Percentiles rank a stretch among this genome's conserved stretches.
Conservation (phyloP, 2,113 vertebrate species). For the Plotosus lineatus region DNA sequence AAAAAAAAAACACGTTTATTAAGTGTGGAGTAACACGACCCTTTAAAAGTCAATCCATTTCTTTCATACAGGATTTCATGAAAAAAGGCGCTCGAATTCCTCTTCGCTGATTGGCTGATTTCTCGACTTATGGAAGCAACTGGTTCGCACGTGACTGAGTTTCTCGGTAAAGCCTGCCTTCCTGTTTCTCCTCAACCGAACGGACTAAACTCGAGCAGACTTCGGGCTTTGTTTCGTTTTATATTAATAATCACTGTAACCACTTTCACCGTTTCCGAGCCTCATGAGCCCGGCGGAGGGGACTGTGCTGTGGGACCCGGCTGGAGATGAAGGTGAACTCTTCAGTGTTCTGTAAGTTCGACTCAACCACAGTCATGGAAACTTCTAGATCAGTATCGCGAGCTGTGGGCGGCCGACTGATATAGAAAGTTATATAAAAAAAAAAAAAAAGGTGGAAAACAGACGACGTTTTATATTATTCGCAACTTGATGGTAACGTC, state of each 20-base stretch:
- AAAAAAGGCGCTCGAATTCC: not conserved
- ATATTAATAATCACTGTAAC: not conserved
- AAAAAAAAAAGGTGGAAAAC: slow-evolving; percentile 18
- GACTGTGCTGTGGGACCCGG: not conserved
- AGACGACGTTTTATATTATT: slow-evolving; percentile 34
- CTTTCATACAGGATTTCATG: too few species aligned
- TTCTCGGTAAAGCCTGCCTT: slow-evolving; percentile 41
- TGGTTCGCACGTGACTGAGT: slow-evolving; percentile 26
- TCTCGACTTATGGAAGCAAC: not conserved
- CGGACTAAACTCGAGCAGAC: not conserved
- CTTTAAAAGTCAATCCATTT: too few species aligned
- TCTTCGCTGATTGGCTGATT: not conserved
- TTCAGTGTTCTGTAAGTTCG: not conserved
- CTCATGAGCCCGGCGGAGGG: not conserved
- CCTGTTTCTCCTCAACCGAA: not conserved
- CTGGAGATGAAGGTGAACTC: slow-evolving; percentile 30
- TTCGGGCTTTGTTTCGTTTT: not conserved
- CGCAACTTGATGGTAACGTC: slow-evolving; percentile 15
- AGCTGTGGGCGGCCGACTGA: slow-evolving; percentile 33
- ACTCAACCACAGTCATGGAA: slow-evolving; percentile 6
- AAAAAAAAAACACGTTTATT: too few species aligned
- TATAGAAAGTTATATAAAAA: slow-evolving; percentile 33
- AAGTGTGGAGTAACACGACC: too few species aligned
- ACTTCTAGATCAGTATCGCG: slow-evolving; percentile 34
- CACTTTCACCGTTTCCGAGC: not conserved